phyloP scores from a whole-genome alignment of 2,113 vertebrate genomes.

The Cyphomyrus discorhynchus region DNA sequence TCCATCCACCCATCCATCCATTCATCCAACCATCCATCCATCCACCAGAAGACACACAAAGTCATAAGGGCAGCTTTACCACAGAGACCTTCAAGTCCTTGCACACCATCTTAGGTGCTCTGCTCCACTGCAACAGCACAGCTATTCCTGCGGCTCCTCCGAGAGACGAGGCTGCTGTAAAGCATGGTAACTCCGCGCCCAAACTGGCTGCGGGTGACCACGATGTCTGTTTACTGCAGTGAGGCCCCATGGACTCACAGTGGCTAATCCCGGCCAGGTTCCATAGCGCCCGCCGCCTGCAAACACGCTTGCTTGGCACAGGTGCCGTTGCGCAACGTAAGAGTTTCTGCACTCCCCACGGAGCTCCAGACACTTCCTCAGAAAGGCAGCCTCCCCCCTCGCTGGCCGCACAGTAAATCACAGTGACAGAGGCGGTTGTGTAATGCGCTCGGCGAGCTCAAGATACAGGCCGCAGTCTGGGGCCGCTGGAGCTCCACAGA shows the following conservation, averaged over 20 bases:
- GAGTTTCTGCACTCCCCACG: conserved; percentile 23
- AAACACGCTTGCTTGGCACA: background rate
- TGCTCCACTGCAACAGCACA: background rate
- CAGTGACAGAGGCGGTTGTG: conserved; percentile 41
- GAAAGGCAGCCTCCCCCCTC: conserved; percentile 24
- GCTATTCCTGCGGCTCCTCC: background rate
- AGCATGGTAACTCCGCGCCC: background rate
- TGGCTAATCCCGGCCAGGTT: background rate
- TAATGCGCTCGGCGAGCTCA: conserved; percentile 35
- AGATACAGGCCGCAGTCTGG: conserved; percentile 19
- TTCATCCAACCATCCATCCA: background rate
- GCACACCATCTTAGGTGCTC: background rate
- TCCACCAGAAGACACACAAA: background rate
- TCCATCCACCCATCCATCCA: background rate
- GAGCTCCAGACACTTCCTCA: conserved; percentile 20
- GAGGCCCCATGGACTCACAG: background rate
- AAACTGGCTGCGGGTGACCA: background rate
- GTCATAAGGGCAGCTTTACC: background rate
- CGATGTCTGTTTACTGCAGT: background rate
- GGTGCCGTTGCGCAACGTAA: background rate
- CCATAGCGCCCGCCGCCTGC: background rate
- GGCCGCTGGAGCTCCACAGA: background rate
- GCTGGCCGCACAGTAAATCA: conserved; percentile 41
- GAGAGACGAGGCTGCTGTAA: background rate
- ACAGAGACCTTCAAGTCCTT: background rate